These are phyloP conservation scores for Cossypha caffra DNA, from an alignment of 2,797 vertebrate genomes.

Conservation along the genomic window DNA sequence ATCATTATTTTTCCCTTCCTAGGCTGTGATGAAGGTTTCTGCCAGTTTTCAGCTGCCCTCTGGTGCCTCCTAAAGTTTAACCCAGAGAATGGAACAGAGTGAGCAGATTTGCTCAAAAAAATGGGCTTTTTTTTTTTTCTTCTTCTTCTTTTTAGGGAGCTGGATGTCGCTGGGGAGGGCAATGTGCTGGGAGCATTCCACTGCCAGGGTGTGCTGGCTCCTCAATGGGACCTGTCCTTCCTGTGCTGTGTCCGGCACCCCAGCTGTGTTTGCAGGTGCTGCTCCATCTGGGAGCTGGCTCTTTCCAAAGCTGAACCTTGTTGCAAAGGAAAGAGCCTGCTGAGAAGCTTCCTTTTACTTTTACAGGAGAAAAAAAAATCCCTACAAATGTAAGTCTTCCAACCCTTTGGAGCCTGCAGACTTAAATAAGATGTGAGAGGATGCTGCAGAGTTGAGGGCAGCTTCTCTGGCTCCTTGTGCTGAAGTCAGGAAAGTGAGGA, in stretches of 20 bases:
- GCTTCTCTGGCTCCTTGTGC: background rate
- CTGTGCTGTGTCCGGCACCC: background rate
- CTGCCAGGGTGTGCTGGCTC: background rate
- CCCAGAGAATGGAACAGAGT: conserved; percentile 15
- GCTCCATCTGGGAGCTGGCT: background rate
- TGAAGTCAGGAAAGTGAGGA: background rate
- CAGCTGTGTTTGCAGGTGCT: conserved; percentile 12
- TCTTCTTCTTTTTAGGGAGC: background rate
- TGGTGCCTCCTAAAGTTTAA: conserved; percentile 70
- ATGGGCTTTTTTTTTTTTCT: fast-evolving
- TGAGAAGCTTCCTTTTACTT: background rate
- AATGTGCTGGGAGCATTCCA: background rate
- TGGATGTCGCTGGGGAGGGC: background rate
- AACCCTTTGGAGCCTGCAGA: background rate
- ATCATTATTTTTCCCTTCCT: background rate
- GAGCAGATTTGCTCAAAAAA: background rate
- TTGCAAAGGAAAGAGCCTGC: background rate
- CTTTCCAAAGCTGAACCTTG: background rate
- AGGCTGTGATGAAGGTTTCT: conserved; percentile 30
- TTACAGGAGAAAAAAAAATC: background rate
- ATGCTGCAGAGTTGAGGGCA: background rate
- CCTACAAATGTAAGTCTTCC: background rate
- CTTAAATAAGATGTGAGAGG: background rate
- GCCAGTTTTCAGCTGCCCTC: conserved; percentile 57
- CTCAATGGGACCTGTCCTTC: background rate